Conservation (phyloP, 2,888 invertebrate species). For the Drosophila longiperda region DNA sequence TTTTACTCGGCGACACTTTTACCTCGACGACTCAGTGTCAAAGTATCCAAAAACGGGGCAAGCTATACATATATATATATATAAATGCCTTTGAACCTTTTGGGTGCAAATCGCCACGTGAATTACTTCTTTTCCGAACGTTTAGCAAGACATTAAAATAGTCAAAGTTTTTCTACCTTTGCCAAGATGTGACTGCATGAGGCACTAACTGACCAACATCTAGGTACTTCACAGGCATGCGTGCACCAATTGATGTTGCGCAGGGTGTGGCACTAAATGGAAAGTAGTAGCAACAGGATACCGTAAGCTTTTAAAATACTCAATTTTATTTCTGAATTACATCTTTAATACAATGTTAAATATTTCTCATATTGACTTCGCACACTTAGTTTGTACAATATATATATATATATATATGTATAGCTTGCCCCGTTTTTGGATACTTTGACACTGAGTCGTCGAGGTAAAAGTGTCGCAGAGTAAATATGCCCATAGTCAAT, state of each 20-base stretch:
- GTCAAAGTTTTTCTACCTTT: conserved; percentile 17
- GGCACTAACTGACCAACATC: conserved; percentile 29
- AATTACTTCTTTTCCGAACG: too few relatives aligned
- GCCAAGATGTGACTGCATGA: conserved; percentile 41
- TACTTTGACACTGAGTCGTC: too few relatives aligned
- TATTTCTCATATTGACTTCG: background rate
- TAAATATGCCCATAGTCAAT: too few relatives aligned
- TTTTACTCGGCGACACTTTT: conserved; percentile 45
- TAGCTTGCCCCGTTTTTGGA: too few relatives aligned
- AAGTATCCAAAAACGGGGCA: conserved; percentile 42
- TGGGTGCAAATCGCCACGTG: too few relatives aligned
- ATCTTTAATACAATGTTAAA: background rate
- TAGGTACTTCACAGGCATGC: conserved; percentile 19
- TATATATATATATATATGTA: too few relatives aligned
- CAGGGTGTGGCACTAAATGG: conserved; percentile 62
- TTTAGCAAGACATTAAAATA: background rate
- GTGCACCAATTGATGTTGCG: conserved; percentile 45
- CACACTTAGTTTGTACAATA: background rate
- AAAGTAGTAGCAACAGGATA: conserved; percentile 22
- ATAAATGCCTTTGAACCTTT: too few relatives aligned
- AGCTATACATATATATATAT: too few relatives aligned
- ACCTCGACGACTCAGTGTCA: conserved; percentile 54
- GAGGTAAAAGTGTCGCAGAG: too few relatives aligned
- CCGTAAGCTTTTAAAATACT: background rate
- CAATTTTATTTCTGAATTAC: background rate